Percentiles rank a stretch among this genome's conserved stretches.
Evolutionary conservation across 2,113 vertebrate species (phyloP).

Genomic region (Paradisaea rubra): DNA sequence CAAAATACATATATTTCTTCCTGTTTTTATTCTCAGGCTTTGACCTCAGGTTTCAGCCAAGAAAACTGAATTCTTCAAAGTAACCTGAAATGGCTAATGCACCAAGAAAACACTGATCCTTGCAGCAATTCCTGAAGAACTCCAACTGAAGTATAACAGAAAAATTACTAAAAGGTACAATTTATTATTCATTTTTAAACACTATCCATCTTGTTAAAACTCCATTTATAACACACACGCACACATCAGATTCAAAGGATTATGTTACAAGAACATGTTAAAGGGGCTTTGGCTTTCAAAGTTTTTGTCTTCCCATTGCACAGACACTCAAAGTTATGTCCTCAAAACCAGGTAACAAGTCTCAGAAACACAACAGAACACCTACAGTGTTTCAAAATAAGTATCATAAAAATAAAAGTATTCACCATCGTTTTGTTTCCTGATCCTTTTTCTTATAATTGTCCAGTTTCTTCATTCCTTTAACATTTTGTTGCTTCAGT

Average conservation of each 20-base stretch:
- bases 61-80: background rate
- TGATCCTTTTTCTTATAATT: conserved; percentile 98
- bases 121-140: background rate
- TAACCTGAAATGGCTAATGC: background rate
- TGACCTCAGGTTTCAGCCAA: background rate
- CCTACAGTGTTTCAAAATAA: background rate
- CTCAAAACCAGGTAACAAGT: background rate
- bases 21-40: background rate
- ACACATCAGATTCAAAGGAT: background rate
- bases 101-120: background rate
- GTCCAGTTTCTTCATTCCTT: conserved; percentile 98
- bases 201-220: background rate
- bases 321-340: background rate
- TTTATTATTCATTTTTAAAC: background rate
- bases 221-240: background rate
- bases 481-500: conserved; percentile 93
- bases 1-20: background rate
- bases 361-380: background rate
- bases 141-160: background rate
- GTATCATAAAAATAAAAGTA: background rate
- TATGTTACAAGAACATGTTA: background rate
- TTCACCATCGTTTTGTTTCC: conserved; percentile 90
- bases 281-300: background rate
- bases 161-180: background rate
- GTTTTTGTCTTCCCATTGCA: background rate